phyloP scores from a whole-genome alignment of 2,797 vertebrate genomes.

The Enteromius fasciolatus region DNA sequence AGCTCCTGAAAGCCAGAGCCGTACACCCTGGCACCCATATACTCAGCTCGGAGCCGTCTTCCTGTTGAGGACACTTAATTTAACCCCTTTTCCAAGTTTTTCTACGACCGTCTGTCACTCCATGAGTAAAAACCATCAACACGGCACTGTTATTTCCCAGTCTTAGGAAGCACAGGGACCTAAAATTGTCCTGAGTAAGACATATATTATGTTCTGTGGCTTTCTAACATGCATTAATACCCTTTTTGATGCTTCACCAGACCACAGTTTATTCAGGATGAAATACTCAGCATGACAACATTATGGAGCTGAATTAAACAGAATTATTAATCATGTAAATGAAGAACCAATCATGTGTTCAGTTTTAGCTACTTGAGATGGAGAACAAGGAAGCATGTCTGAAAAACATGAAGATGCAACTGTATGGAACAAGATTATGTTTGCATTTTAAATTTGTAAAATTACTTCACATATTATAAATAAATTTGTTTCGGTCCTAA shows the following conservation, averaged over 20 bases:
- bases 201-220: neutral
- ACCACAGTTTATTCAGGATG: neutral
- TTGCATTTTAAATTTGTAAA: neutral
- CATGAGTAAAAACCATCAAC: neutral
- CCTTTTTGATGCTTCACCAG: slow-evolving; percentile 17
- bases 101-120: neutral
- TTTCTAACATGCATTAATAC: slow-evolving; percentile 33
- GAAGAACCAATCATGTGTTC: neutral
- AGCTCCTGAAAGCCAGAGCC: slow-evolving; percentile 32
- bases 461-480: neutral
- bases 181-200: neutral
- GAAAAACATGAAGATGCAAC: neutral
- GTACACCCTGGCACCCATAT: slow-evolving; percentile 23
- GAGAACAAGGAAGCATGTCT: neutral
- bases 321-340: neutral
- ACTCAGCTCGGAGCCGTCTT: slow-evolving; percentile 11
- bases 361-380: neutral
- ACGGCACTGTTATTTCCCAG: neutral
- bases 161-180: neutral
- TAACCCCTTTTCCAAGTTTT: neutral
- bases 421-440: neutral
- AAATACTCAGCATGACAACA: neutral
- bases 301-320: slow-evolving; percentile 1
- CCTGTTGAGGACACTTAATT: slow-evolving; percentile 50
- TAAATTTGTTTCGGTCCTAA: neutral